phyloP scores from a whole-genome alignment of 1,140 invertebrate genomes.

The Drosophila pectinifera region DNA sequence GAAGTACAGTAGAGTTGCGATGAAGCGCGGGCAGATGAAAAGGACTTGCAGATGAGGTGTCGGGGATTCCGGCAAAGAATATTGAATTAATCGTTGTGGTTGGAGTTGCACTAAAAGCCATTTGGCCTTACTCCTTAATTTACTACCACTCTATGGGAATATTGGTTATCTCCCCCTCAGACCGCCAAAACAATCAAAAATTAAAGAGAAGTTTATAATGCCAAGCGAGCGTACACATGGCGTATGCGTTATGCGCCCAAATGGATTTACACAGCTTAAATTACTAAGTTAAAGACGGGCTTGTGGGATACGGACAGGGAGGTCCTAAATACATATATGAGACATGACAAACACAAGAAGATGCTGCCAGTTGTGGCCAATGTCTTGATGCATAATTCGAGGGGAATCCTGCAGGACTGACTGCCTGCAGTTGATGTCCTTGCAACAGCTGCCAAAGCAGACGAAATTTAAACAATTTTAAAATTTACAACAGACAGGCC shows the following conservation, averaged over 20 bases:
- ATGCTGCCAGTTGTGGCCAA: conserved; percentile 49
- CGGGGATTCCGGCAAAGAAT: conserved; percentile 45
- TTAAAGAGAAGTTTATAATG: conserved; percentile 24
- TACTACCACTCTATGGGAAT: background rate
- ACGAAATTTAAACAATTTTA: conserved; percentile 74
- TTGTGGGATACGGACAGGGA: background rate
- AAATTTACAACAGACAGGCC: conserved; percentile 73
- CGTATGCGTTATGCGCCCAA: conserved; percentile 69
- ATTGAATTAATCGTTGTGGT: conserved; percentile 41
- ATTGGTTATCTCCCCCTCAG: background rate
- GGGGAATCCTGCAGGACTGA: conserved; percentile 1
- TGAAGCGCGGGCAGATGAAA: background rate
- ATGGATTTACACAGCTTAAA: conserved; percentile 46
- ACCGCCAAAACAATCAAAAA: conserved; percentile 15
- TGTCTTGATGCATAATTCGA: conserved; percentile 68
- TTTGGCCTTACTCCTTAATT: background rate
- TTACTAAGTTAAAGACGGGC: conserved; percentile 1
- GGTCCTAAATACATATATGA: background rate
- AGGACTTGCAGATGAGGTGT: conserved; percentile 23
- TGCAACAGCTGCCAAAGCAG: conserved; percentile 57
- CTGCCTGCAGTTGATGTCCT: conserved; percentile 73
- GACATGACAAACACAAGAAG: conserved; percentile 21
- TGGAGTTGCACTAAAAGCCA: background rate
- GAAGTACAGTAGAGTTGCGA: background rate
- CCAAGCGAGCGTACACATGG: conserved; percentile 42